These are phyloP conservation scores for Enteromius unitaeniatus DNA, from an alignment of 2,797 vertebrate genomes.

Conservation along the genomic window DNA sequence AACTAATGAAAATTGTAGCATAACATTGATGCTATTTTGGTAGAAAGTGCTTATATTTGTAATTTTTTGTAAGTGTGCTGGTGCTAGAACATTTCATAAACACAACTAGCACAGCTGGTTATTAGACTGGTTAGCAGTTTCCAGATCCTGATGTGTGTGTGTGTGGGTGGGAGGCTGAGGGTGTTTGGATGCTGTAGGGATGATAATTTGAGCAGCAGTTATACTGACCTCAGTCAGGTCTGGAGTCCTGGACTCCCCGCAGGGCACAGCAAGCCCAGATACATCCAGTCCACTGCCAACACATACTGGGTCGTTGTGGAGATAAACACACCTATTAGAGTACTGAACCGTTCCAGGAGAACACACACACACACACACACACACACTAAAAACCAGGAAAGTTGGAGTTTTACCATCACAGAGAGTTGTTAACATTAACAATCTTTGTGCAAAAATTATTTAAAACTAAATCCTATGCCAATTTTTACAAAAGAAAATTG, in stretches of 20 bases:
- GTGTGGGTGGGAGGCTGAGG: slow-evolving; percentile 5
- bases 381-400: not conserved
- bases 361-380: slow-evolving; percentile 66
- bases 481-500: not conserved
- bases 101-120: not conserved
- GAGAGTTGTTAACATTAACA: not conserved
- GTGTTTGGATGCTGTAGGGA: slow-evolving; percentile 48
- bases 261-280: slow-evolving; percentile 74
- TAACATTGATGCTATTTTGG: not conserved
- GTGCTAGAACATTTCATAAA: not conserved
- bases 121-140: not conserved
- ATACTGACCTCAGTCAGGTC: slow-evolving; percentile 79
- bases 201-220: slow-evolving; percentile 70
- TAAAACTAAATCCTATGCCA: not conserved
- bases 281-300: slow-evolving; percentile 79
- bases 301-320: slow-evolving; percentile 84
- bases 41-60: not conserved
- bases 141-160: not conserved
- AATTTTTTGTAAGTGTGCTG: not conserved
- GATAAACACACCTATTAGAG: slow-evolving; percentile 85
- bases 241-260: slow-evolving; percentile 77
- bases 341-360: slow-evolving; percentile 79
- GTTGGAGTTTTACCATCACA: not conserved
- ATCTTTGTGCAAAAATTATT: not conserved
- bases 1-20: not conserved